Conservation (phyloP, 1,140 invertebrate genomes). For the Helicoverpa armigera region DNA sequence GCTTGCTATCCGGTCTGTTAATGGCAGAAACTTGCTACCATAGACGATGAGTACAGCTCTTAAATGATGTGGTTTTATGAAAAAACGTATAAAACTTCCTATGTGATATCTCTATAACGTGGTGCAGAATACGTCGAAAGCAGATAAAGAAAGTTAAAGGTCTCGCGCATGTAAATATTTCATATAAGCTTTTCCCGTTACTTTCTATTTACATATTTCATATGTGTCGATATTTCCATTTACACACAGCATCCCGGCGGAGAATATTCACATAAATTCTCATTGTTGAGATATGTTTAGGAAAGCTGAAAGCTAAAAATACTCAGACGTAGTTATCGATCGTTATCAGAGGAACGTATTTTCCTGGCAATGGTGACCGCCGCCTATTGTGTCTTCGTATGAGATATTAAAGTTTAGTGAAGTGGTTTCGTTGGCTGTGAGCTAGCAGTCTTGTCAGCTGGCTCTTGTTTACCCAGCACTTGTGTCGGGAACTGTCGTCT, state of each 20-base stretch:
- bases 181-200: constrained; percentile 11
- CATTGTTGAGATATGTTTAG: background rate
- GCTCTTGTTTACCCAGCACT: background rate
- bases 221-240: background rate
- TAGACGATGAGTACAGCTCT: background rate
- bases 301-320: constrained; percentile 9
- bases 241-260: background rate
- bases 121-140: background rate
- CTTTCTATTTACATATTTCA: constrained; percentile 1
- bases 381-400: background rate
- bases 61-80: constrained; percentile 11
- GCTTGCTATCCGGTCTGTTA: background rate
- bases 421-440: constrained; percentile 10
- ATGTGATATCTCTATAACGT: constrained; percentile 5
- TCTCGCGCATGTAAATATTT: background rate
- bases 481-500: constrained; percentile 25
- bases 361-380: constrained; percentile 22
- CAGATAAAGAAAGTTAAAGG: constrained; percentile 8
- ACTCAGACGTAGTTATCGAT: constrained; percentile 35
- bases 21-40: background rate
- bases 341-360: background rate
- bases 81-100: constrained; percentile 2
- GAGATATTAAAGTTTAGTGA: constrained; percentile 30
- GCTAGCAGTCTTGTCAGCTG: constrained; percentile 33
- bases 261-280: background rate